phyloP scores from a whole-genome alignment of 2,888 invertebrate species.

The Druceiella hillmani region DNA sequence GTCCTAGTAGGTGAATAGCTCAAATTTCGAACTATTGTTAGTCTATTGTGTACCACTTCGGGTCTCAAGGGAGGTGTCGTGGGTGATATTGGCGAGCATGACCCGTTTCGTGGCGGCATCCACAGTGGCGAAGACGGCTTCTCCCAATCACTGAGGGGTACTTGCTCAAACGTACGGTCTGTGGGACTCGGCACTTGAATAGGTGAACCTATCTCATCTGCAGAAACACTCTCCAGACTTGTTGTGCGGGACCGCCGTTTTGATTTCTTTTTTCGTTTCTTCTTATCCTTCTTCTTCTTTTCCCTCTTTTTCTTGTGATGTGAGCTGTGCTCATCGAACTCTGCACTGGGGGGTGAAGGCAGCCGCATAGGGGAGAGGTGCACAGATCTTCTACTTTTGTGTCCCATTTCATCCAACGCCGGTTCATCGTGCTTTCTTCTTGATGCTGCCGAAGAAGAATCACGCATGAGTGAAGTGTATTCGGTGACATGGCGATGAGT shows the following conservation, averaged over 20 bases:
- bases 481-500: slow-evolving; percentile 37
- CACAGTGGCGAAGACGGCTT: slow-evolving; percentile 50
- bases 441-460: slow-evolving; percentile 37
- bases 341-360: slow-evolving; percentile 30
- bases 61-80: slow-evolving; percentile 48
- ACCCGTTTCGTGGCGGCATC: slow-evolving; percentile 44
- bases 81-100: slow-evolving; percentile 55
- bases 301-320: slow-evolving; percentile 66
- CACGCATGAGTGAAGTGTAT: slow-evolving; percentile 36
- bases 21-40: too few relatives aligned
- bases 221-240: slow-evolving; percentile 61
- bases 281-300: slow-evolving; percentile 70
- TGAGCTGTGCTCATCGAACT: slow-evolving; percentile 50
- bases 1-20: too few relatives aligned
- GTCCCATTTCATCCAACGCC: too few relatives aligned
- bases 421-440: slow-evolving; percentile 34
- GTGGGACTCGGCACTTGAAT: not conserved
- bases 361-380: slow-evolving; percentile 35
- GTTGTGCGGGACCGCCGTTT: slow-evolving; percentile 65
- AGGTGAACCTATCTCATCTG: slow-evolving; percentile 34
- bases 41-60: too few relatives aligned
- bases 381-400: too few relatives aligned
- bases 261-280: slow-evolving; percentile 63
- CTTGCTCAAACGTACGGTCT: slow-evolving; percentile 37
- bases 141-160: slow-evolving; percentile 47